Percentiles rank a stretch among this genome's conserved stretches.
phyloP scores from a whole-genome alignment of 92 coral and sea anemone species.

The Zoanthus solanderi region DNA sequence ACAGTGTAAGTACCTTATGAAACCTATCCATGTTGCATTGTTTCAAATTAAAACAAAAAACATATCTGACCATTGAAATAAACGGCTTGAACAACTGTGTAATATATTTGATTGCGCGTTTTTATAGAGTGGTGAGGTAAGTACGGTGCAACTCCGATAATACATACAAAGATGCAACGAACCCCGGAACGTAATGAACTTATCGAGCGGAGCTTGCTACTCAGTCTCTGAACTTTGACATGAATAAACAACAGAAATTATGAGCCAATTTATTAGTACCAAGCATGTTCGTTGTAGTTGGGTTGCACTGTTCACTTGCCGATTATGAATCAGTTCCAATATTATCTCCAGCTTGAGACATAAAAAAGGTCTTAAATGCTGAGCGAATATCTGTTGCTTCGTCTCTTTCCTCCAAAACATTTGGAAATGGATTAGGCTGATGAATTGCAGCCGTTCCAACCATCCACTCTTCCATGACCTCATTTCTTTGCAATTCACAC shows the following conservation, averaged over 20 bases:
- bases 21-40: conserved; percentile 24
- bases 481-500: conserved; percentile 18
- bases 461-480: conserved; percentile 29
- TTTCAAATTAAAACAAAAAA: conserved; percentile 37
- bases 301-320: conserved; percentile 9
- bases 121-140: conserved; percentile 1
- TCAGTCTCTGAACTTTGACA: conserved; percentile 5
- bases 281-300: conserved; percentile 4
- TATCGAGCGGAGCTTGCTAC: conserved; percentile 4
- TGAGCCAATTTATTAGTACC: background rate
- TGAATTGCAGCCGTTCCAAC: conserved; percentile 20
- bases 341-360: conserved; percentile 5
- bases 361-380: conserved; percentile 23
- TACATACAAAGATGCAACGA: background rate
- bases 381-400: conserved; percentile 22
- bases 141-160: conserved; percentile 3
- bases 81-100: conserved; percentile 2
- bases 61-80: background rate
- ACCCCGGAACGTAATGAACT: conserved; percentile 4
- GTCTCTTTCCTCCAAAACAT: conserved; percentile 26
- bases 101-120: background rate
- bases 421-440: conserved; percentile 34
- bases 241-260: background rate
- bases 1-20: conserved; percentile 10
- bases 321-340: conserved; percentile 12